phyloP scores from a whole-genome alignment of 2,113 vertebrate genomes.

The Dicrurus megarhynchus region DNA sequence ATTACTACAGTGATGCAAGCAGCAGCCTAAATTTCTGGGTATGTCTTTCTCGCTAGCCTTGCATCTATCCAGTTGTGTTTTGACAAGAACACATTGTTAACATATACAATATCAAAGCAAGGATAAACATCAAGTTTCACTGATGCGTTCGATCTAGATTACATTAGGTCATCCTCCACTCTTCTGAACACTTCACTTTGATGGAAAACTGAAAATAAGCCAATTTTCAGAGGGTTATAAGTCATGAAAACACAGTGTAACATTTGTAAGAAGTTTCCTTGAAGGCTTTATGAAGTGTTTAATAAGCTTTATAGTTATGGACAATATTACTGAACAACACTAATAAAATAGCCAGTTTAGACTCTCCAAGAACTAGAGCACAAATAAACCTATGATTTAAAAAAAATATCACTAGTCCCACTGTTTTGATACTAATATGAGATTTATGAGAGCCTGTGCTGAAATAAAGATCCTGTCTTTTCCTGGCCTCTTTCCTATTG shows the following conservation, averaged over 20 bases:
- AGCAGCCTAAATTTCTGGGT: background rate
- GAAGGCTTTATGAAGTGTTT: conserved; percentile 48
- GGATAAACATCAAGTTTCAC: background rate
- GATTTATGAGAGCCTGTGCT: background rate
- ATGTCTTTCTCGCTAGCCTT: background rate
- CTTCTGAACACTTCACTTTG: background rate
- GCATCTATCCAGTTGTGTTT: background rate
- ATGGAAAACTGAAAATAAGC: conserved; percentile 13
- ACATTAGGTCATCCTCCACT: background rate
- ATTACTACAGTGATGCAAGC: background rate
- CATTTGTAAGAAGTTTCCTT: background rate
- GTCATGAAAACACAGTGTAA: conserved; percentile 1
- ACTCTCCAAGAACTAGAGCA: background rate
- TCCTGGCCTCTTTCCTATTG: background rate
- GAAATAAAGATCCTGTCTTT: background rate
- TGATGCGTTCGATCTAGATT: background rate
- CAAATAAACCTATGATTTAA: background rate
- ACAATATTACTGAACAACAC: conserved; percentile 17
- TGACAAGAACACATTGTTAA: background rate
- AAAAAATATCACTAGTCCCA: background rate
- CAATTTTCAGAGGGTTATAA: conserved; percentile 4
- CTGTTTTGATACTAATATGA: background rate
- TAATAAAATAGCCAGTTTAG: conserved; percentile 25
- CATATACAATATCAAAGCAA: background rate
- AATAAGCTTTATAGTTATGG: conserved; percentile 24